These are phyloP conservation scores for Adelognathus sp. DNA, from an alignment of 2,888 invertebrate genomes.

Conservation along the genomic window DNA sequence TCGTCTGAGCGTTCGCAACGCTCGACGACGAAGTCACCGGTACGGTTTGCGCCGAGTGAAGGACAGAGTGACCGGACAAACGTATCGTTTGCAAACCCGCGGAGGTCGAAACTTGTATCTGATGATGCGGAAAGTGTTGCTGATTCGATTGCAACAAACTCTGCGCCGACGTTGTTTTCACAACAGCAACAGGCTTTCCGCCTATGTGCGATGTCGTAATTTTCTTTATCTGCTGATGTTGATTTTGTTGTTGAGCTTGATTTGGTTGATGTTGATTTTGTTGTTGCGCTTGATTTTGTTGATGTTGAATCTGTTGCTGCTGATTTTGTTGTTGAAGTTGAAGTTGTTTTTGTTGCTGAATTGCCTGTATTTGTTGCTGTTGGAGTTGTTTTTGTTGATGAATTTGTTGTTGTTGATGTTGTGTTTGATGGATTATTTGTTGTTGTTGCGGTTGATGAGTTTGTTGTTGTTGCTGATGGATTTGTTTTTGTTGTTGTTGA, in stretches of 20 bases:
- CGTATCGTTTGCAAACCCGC: constrained; percentile 83
- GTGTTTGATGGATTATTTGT: too few species aligned
- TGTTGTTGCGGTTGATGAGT: constrained; percentile 11
- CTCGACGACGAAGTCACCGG: constrained; percentile 76
- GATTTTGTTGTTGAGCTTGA: constrained; percentile 45
- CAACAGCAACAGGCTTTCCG: constrained; percentile 76
- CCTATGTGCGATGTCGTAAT: constrained; percentile 65
- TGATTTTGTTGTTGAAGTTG: constrained; percentile 47
- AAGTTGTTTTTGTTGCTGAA: constrained; percentile 56
- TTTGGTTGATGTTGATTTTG: constrained; percentile 50
- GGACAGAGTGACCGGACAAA: constrained; percentile 81
- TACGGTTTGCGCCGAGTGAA: constrained; percentile 79
- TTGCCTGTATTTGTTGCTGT: constrained; percentile 51
- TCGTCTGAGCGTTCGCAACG: constrained; percentile 76
- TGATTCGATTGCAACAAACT: constrained; percentile 79
- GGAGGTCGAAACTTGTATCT: constrained; percentile 80
- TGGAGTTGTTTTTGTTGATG: constrained; percentile 67
- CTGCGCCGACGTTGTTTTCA: constrained; percentile 75
- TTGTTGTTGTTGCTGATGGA: neutral
- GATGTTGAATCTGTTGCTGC: constrained; percentile 40
- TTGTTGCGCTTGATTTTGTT: constrained; percentile 18
- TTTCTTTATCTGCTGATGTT: constrained; percentile 68
- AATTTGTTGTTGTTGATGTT: too few species aligned
- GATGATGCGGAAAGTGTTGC: constrained; percentile 79
- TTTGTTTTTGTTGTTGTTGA: neutral